Evolutionary conservation across 2,888 invertebrate genomes (phyloP), one percentile per base, ranked within the genome.

Genomic region (Polydrusus tereticollis): DNA sequence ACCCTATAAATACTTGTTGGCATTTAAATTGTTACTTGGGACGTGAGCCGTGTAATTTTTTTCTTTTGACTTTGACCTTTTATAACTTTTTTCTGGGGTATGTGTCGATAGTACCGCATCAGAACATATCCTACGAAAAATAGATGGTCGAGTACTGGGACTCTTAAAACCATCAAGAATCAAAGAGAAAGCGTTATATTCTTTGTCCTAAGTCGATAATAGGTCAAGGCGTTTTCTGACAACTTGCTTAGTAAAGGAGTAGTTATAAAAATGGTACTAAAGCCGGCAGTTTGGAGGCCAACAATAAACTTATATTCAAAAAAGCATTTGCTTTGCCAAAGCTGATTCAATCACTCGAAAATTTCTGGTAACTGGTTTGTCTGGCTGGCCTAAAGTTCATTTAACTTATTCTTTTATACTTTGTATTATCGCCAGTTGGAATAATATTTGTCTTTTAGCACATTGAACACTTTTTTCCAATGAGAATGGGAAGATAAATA

Each of bases 161-260:
- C 57, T 45, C 70, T 72, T 75, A 66, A 66, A 45, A 26, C 8
- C 36, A 20, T 18, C 55, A 45, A 64, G 55, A 72, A 72, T 73
- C 65, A 55, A 73, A 73, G 73, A 73, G 73, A 73, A 73, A 73
- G 73, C 69, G 68, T 21, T 60, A 58, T 65, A 59, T 58, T 64
- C 65, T 73, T 69, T 69, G 73, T 69, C 73, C 73, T 73, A 73
- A 73, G 55, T 55, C 63, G 65, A 59, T 69, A 68, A 73, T 73
- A 69, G 73, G 73, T 73, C 73, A 73, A 73, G 69, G 73, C 64
- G 26, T 65, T 16, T 52, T 59, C 64, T 14, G 33, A 58, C 47
- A 45, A 33, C 20, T 45, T 26, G 58, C 69, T 55, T 45, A 50
- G 47, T 52, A 29, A 60, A 68, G 33, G 52, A 60, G 68, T 62